These are phyloP conservation scores for Clarias pachynema DNA, from an alignment of 2,797 vertebrate genomes.

Conservation along the genomic window DNA sequence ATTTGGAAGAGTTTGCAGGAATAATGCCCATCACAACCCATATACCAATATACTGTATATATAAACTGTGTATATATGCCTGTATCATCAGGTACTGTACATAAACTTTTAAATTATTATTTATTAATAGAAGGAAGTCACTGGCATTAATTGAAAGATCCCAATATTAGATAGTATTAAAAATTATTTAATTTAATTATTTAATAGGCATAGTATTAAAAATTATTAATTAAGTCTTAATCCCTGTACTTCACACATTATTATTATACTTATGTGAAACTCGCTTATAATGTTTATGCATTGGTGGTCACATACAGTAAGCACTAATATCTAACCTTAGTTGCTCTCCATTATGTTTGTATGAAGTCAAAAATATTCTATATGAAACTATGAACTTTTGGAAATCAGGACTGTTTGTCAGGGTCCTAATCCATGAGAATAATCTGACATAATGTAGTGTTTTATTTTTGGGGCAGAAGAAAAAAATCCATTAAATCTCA, in stretches of 20 bases:
- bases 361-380: neutral
- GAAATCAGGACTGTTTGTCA: neutral
- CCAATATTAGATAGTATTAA: neutral
- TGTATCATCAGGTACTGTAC: neutral
- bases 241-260: neutral
- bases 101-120: neutral
- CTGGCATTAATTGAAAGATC: neutral
- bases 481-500: neutral
- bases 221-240: neutral
- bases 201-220: no score
- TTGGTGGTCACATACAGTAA: no score
- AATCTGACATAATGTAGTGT: neutral
- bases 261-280: neutral
- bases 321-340: neutral
- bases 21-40: neutral
- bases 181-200: no score
- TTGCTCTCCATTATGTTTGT: neutral
- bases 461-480: neutral
- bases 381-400: neutral
- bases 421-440: neutral
- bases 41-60: neutral
- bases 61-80: no score
- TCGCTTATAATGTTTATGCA: neutral
- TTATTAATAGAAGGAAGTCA: neutral
- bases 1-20: neutral